These are phyloP conservation scores for Mamestra brassicae DNA, from an alignment of 2,888 invertebrate species.

Conservation along the genomic window DNA sequence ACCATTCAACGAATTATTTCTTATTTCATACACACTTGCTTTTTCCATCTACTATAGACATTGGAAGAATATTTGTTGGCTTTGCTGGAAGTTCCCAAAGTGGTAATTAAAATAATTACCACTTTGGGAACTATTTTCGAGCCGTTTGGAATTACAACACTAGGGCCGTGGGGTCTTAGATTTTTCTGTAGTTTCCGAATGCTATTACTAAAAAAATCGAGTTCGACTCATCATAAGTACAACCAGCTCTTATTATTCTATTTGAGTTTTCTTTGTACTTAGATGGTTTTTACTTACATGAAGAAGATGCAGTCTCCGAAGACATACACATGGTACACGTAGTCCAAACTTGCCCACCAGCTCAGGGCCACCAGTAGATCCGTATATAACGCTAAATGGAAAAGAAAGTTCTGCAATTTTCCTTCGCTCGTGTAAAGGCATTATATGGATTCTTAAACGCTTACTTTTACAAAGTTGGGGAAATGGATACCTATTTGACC, in stretches of 20 bases:
- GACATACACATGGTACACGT: neutral
- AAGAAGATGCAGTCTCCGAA: neutral
- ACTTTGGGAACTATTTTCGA: no score
- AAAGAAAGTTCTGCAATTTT: neutral
- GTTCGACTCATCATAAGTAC: no score
- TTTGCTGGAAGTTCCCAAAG: no score
- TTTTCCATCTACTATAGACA: no score
- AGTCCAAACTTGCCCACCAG: neutral
- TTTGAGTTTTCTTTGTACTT: neutral
- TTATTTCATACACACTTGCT: no score
- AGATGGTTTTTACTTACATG: neutral
- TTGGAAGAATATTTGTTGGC: no score
- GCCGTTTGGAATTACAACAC: no score
- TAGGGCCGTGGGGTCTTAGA: no score
- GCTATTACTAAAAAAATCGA: no score
- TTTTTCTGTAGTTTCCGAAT: neutral
- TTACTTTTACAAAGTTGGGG: neutral
- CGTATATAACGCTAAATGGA: neutral
- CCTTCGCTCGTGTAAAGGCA: neutral
- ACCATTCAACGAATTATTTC: no score
- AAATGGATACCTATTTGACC: neutral
- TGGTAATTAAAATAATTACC: no score
- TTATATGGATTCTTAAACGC: neutral
- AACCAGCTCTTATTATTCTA: no score
- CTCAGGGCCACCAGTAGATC: neutral